Percentiles rank a stretch among this genome's conserved stretches.
phyloP scores from a whole-genome alignment of 2,797 vertebrate genomes.

The Meriones psammophilus region DNA sequence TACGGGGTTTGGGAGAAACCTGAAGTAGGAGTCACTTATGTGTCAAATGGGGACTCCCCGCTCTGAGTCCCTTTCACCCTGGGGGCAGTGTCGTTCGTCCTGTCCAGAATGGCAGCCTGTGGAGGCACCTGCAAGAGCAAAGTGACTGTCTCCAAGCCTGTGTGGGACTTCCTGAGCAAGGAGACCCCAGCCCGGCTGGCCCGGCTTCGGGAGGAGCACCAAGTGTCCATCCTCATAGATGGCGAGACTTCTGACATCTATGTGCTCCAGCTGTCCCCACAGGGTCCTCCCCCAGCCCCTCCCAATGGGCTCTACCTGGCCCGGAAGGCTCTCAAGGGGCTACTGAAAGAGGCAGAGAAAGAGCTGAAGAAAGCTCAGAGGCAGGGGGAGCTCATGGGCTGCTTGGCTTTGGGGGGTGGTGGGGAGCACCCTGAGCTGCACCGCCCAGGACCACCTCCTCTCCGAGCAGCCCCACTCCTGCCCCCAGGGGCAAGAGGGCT shows the following conservation, averaged over 20 bases:
- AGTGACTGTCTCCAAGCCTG: slow-evolving; percentile 96
- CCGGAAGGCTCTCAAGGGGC: slow-evolving; percentile 95
- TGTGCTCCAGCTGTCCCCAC: slow-evolving; percentile 93
- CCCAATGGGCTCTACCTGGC: slow-evolving; percentile 89
- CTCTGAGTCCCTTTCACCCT: slow-evolving; percentile 79
- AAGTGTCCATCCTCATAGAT: slow-evolving; percentile 94
- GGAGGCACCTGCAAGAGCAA: slow-evolving; percentile 95
- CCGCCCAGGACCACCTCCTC: slow-evolving; percentile 86
- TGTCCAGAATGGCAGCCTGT: slow-evolving; percentile 90
- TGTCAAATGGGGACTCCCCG: slow-evolving; percentile 72
- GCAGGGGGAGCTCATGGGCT: slow-evolving; percentile 92
- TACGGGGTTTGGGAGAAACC: background rate
- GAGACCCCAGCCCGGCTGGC: slow-evolving; percentile 94
- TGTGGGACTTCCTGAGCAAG: slow-evolving; percentile 98
- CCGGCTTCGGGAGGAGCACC: slow-evolving; percentile 95
- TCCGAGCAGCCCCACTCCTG: slow-evolving; percentile 88
- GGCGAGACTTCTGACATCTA: slow-evolving; percentile 97
- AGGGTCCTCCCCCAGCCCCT: slow-evolving; percentile 87
- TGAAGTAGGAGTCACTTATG: slow-evolving; percentile 61
- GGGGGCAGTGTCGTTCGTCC: slow-evolving; percentile 89
- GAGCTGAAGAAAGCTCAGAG: slow-evolving; percentile 93
- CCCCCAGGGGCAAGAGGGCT: slow-evolving; percentile 84
- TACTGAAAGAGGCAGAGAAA: slow-evolving; percentile 97
- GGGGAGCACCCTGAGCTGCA: slow-evolving; percentile 91
- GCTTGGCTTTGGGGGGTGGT: slow-evolving; percentile 91